Base-by-base conservation (phyloP, 2,888 invertebrate genomes). In the Metellina segmentata region DNA sequence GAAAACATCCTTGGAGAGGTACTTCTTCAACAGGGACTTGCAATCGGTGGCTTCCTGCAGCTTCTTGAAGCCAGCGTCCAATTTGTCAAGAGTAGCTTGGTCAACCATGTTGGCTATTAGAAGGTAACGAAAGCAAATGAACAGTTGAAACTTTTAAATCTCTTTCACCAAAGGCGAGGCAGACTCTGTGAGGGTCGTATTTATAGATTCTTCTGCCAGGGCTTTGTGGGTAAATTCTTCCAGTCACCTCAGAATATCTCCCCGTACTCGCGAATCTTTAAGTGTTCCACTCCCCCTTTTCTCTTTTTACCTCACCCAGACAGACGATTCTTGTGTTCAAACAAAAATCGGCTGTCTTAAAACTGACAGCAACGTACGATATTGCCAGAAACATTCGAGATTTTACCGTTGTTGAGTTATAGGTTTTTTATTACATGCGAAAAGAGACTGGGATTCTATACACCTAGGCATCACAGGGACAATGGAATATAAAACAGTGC, bases 21-120 rank as follows among this genome's bases (percentile, higher is more conserved):
- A 97, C 96, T 99, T 99, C 96, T 99, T 99, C 96, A 99, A 96
- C 95, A 99, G 96, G 93, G 98, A 99, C 96, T 98, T 98, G 95
- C 98, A 98, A 96, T 98, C 97, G 78, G 93, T 93, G 93, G 98
- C 97, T 94, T 96, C 97, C 94, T 96, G 96, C 94, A 98, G 96
- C 96, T 98, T 98, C 96, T 97, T 96, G 96, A 96, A 98, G 94
- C 98, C 98, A 95, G 97, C 97, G 96, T 98, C 98, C 96, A 98
- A 96, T 96, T 98, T 98, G 95, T 98, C 97, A 95, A 98, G 95
- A 95, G 97, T 97, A 95, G 97, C 98, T 95, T 97, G 97, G 96
- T 98, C 98, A 96, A 98, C 98, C 98, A 98, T 98, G 93, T 95
- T 70, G 75, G 90, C 52, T 61, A 34, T 61, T n/a, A 49, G 81